These are phyloP conservation scores for Avahi laniger DNA, from an alignment of 2,797 vertebrate species.

Conservation along the genomic window DNA sequence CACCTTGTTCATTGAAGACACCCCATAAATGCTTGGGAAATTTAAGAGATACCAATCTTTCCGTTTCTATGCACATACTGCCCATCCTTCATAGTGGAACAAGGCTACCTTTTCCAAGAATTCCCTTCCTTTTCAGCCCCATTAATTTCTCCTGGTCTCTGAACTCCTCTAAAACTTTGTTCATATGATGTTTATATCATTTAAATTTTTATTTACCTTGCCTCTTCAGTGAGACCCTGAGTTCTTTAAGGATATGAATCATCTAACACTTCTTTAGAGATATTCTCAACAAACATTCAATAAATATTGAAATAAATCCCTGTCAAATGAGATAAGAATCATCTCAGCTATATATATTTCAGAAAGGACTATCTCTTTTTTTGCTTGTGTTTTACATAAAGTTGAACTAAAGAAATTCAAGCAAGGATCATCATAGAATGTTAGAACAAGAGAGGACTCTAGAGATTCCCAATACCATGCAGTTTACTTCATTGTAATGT, in stretches of 20 bases:
- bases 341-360: neutral
- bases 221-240: neutral
- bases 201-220: neutral
- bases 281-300: neutral
- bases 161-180: neutral
- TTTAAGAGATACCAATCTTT: neutral
- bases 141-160: neutral
- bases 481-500: neutral
- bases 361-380: neutral
- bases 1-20: neutral
- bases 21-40: neutral
- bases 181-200: neutral
- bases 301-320: conserved; percentile 14
- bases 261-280: neutral
- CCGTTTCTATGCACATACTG: neutral
- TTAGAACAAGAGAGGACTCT: neutral
- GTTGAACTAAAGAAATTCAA: conserved; percentile 17
- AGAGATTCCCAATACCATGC: neutral
- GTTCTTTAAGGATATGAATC: neutral
- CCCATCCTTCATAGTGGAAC: neutral
- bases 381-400: neutral
- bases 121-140: neutral
- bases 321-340: neutral
- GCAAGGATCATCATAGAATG: neutral
- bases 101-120: neutral